phyloP scores from a whole-genome alignment of 2,797 vertebrate genomes.

The Lates japonicus region DNA sequence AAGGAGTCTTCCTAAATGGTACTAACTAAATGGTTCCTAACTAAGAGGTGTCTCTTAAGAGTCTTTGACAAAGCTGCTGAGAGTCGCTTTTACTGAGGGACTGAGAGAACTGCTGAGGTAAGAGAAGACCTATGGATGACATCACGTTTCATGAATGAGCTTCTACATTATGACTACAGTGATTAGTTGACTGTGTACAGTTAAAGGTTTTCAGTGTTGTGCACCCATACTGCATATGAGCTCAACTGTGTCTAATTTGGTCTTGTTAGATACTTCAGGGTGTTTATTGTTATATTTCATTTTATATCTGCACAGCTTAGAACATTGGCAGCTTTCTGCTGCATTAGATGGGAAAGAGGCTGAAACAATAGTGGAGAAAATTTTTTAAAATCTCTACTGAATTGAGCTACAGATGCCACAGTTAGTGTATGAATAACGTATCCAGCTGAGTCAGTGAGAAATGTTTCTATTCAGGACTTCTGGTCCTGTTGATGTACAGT shows the following conservation, averaged over 20 bases:
- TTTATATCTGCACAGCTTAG: background rate
- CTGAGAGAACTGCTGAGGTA: no score
- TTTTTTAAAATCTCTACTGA: background rate
- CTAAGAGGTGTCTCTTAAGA: no score
- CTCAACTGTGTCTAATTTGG: conserved; percentile 9
- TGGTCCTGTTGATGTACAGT: background rate
- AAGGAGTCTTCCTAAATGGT: no score
- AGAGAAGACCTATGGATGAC: no score
- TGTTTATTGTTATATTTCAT: background rate
- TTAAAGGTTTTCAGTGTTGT: conserved; percentile 2
- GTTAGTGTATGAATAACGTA: background rate
- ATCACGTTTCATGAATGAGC: no score
- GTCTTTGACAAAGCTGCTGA: no score
- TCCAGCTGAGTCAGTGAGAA: background rate
- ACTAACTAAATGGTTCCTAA: no score
- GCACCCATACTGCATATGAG: background rate
- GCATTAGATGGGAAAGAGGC: background rate
- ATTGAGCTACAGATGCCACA: background rate
- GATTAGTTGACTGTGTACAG: no score
- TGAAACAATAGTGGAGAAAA: background rate
- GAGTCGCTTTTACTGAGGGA: no score
- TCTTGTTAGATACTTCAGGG: background rate
- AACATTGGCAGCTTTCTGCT: background rate
- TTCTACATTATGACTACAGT: no score
- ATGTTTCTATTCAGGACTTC: background rate